Evolutionary conservation across 2,888 invertebrate species (phyloP).

Genomic region (Cryptus viduatorius): DNA sequence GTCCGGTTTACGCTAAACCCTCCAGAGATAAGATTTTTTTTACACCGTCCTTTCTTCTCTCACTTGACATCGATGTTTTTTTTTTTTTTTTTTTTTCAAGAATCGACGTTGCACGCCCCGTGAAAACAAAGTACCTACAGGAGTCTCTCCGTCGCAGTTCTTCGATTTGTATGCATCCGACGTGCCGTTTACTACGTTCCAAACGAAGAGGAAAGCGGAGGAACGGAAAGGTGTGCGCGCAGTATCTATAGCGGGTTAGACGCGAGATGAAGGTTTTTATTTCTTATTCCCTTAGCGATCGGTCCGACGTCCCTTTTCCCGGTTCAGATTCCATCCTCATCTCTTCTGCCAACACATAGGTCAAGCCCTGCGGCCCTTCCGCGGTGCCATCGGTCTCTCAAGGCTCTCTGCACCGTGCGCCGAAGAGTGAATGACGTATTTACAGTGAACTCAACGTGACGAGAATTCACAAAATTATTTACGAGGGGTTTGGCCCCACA

Average conservation of each 20-base stretch:
- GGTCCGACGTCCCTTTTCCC: conserved; percentile 33
- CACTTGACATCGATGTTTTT: background rate
- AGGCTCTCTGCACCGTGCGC: background rate
- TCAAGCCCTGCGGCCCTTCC: conserved; percentile 23
- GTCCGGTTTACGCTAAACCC: conserved; percentile 45
- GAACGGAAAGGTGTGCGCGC: conserved; percentile 21
- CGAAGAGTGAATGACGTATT: conserved; percentile 49
- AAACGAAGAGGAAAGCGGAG: conserved; percentile 26
- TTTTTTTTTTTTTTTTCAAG: background rate
- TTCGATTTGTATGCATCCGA: conserved; percentile 52
- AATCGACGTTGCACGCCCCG: conserved; percentile 6
- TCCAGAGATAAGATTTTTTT: conserved; percentile 33
- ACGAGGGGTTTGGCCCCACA: conserved; percentile 11
- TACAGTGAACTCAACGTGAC: conserved; percentile 59
- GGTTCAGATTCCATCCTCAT: conserved; percentile 48
- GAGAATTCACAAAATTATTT: conserved; percentile 47
- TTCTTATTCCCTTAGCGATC: conserved; percentile 37
- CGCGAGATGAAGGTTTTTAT: conserved; percentile 12
- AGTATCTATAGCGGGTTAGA: conserved; percentile 19
- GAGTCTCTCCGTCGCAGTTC: background rate
- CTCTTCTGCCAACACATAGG: conserved; percentile 21
- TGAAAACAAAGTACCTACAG: background rate
- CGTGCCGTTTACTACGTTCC: conserved; percentile 26
- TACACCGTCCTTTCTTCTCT: background rate
- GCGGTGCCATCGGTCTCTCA: background rate